phyloP scores from a whole-genome alignment of 2,888 invertebrate species.

The Saturnia pavonia region DNA sequence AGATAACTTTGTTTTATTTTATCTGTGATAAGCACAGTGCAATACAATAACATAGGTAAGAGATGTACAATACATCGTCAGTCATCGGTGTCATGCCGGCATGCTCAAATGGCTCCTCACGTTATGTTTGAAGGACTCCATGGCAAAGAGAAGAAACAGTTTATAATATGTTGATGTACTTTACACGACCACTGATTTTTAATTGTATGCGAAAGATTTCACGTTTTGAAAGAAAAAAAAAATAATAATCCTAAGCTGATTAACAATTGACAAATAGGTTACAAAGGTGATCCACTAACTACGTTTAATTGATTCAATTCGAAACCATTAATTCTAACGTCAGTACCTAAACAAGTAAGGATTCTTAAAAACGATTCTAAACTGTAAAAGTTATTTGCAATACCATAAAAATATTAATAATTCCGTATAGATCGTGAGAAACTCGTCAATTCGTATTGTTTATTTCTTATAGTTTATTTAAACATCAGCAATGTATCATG shows the following conservation, averaged over 20 bases:
- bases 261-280: background rate
- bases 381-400: background rate
- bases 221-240: background rate
- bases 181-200: no score
- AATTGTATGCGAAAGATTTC: no score
- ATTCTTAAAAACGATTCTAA: background rate
- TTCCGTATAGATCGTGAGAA: conserved; percentile 4
- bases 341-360: background rate
- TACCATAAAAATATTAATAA: background rate
- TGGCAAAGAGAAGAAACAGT: no score
- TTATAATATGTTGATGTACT: no score
- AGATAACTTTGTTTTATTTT: no score
- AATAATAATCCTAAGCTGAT: background rate
- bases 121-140: no score
- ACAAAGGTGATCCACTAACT: background rate
- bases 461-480: conserved; percentile 2
- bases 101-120: no score
- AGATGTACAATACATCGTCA: no score
- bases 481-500: conserved; percentile 3
- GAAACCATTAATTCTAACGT: background rate
- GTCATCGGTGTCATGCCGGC: no score
- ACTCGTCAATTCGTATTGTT: background rate
- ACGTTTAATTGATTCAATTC: background rate
- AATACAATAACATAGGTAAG: no score
- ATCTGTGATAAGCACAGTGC: no score